phyloP scores from a whole-genome alignment of 1,140 invertebrate species.

The Drosophila sproati region DNA sequence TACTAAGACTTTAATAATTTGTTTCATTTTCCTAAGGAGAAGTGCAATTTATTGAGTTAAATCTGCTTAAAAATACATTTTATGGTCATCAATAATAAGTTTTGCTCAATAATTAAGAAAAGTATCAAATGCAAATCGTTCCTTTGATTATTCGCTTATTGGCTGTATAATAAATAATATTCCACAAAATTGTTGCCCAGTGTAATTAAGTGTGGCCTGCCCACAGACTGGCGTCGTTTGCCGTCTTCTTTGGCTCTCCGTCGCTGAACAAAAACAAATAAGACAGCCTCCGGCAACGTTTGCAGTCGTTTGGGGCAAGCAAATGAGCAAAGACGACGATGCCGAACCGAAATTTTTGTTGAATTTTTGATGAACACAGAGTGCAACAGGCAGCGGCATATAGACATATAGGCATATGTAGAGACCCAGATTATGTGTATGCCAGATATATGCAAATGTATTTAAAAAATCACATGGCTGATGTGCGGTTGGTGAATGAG shows the following conservation, averaged over 20 bases:
- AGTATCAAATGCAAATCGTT: too few species aligned
- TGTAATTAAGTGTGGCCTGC: slow-evolving; percentile 67
- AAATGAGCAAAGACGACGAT: slow-evolving; percentile 67
- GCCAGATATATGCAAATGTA: slow-evolving; percentile 75
- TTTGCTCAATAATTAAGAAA: too few species aligned
- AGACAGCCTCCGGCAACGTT: slow-evolving; percentile 40
- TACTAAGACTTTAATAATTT: not conserved
- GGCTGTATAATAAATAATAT: not conserved
- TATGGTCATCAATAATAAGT: too few species aligned
- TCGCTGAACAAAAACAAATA: slow-evolving; percentile 45
- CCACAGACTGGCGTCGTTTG: slow-evolving; percentile 37
- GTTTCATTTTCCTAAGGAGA: not conserved
- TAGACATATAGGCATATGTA: slow-evolving; percentile 15
- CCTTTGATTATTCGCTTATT: not conserved
- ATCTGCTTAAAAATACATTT: too few species aligned
- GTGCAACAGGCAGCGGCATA: slow-evolving; percentile 3
- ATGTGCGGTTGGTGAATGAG: slow-evolving; percentile 79
- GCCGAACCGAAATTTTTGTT: slow-evolving; percentile 49
- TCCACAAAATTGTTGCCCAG: slow-evolving; percentile 42
- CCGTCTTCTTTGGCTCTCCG: slow-evolving; percentile 22
- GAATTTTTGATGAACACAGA: slow-evolving; percentile 49
- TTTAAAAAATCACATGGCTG: slow-evolving; percentile 81
- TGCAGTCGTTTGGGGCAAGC: slow-evolving; percentile 62
- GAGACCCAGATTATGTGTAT: slow-evolving; percentile 54
- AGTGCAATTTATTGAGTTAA: too few species aligned